Percentiles rank a stretch among this genome's conserved stretches.
These are phyloP conservation scores for Tyto alba DNA, from an alignment of 2,113 vertebrate genomes.

Conservation along the genomic window DNA sequence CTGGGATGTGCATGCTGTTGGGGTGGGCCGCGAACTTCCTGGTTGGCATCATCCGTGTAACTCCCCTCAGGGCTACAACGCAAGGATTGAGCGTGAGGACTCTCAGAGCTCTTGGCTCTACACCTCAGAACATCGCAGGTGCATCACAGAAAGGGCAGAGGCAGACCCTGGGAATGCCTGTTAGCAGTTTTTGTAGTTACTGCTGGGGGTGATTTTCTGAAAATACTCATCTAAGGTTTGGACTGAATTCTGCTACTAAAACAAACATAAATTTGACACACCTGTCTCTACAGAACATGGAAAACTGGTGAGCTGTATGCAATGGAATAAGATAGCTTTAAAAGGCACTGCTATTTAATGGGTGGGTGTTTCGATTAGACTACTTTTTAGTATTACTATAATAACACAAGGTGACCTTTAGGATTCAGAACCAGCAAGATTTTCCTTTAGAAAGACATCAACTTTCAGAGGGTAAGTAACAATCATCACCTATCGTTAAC, in stretches of 20 bases:
- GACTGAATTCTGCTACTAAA: background rate
- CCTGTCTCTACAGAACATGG: background rate
- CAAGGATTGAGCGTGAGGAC: background rate
- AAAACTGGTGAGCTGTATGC: background rate
- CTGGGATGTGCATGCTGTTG: conserved; percentile 78
- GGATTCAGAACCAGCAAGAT: background rate
- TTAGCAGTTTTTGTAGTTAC: background rate
- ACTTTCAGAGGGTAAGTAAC: background rate
- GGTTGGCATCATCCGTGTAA: conserved; percentile 92
- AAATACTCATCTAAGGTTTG: background rate
- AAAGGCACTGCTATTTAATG: background rate
- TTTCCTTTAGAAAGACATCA: background rate
- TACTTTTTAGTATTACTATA: background rate
- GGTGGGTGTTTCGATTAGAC: background rate
- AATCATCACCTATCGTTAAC: background rate
- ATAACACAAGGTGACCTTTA: background rate
- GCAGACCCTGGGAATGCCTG: background rate
- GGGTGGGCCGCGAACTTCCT: conserved; percentile 86
- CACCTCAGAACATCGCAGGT: fast-evolving
- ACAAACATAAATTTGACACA: background rate
- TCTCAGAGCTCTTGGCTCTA: background rate
- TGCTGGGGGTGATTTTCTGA: background rate
- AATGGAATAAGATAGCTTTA: background rate
- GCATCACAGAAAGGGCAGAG: background rate
- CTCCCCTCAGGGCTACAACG: conserved; percentile 90